phyloP scores from a whole-genome alignment of 2,888 invertebrate genomes.

The Eilema depressum region DNA sequence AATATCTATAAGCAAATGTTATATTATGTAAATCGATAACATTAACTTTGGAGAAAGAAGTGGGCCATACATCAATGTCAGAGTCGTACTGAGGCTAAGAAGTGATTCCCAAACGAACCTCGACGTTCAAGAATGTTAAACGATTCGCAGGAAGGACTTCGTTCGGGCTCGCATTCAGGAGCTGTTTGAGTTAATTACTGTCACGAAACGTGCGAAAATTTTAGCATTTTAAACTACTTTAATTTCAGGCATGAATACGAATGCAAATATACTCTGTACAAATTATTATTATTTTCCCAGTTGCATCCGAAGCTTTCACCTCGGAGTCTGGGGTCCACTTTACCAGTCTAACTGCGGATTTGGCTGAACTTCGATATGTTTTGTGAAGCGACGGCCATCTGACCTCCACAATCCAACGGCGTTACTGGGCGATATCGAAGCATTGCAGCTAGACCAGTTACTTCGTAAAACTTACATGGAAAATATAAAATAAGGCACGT shows the following conservation, averaged over 20 bases:
- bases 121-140: constrained; percentile 67
- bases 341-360: no score
- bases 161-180: constrained; percentile 33
- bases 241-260: constrained; percentile 20
- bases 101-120: constrained; percentile 70
- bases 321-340: no score
- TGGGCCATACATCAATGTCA: constrained; percentile 75
- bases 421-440: no score
- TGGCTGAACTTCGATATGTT: no score
- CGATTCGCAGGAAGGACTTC: constrained; percentile 49
- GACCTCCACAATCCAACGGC: no score
- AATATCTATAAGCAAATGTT: neutral
- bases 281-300: no score
- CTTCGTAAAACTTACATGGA: no score
- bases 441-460: no score
- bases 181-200: constrained; percentile 43
- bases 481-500: neutral
- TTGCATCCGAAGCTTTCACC: no score
- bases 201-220: constrained; percentile 19
- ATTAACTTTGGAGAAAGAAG: constrained; percentile 61
- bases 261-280: constrained; percentile 3
- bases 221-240: constrained; percentile 19
- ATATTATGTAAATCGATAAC: constrained; percentile 51
- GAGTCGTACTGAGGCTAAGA: constrained; percentile 57
- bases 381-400: no score